These are phyloP conservation scores for Anguilla pacifica DNA, from an alignment of 2,797 vertebrate species.

Conservation along the genomic window DNA sequence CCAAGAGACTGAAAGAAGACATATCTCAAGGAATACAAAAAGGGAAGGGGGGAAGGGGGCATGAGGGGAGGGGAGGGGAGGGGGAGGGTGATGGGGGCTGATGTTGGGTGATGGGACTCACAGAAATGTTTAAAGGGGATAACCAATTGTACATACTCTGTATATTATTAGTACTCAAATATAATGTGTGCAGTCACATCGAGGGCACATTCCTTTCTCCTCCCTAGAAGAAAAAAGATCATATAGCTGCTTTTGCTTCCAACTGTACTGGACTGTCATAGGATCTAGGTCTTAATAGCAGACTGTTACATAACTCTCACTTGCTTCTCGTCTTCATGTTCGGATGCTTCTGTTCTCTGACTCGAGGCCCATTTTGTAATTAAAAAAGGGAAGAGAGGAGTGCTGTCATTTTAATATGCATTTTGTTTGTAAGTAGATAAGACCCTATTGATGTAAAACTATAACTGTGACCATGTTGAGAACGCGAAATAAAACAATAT, in stretches of 20 bases:
- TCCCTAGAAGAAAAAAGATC: constrained; percentile 59
- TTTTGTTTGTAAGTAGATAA: constrained; percentile 87
- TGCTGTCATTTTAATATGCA: constrained; percentile 85
- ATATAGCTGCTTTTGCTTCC: constrained; percentile 64
- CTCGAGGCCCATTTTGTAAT: constrained; percentile 75
- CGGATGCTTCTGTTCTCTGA: constrained; percentile 70
- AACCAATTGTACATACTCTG: constrained; percentile 78
- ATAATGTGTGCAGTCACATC: constrained; percentile 70
- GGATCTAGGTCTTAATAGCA: constrained; percentile 72
- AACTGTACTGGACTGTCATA: constrained; percentile 71
- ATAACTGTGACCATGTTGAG: constrained; percentile 91
- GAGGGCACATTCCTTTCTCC: constrained; percentile 68
- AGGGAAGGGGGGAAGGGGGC: constrained; percentile 42
- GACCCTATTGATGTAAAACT: constrained; percentile 85
- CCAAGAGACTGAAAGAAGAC: constrained; percentile 49
- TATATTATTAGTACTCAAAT: constrained; percentile 75
- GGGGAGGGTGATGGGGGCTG: background rate
- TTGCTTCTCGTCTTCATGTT: constrained; percentile 60
- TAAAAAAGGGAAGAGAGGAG: constrained; percentile 71
- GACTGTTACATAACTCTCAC: constrained; percentile 71
- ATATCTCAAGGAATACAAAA: constrained; percentile 49
- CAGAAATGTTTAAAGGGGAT: constrained; percentile 56
- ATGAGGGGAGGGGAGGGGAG: background rate
- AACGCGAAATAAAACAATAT: constrained; percentile 89
- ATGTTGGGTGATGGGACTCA: constrained; percentile 54